phyloP scores from a whole-genome alignment of 2,113 vertebrate genomes.

The Petrocephalus microphthalmus region DNA sequence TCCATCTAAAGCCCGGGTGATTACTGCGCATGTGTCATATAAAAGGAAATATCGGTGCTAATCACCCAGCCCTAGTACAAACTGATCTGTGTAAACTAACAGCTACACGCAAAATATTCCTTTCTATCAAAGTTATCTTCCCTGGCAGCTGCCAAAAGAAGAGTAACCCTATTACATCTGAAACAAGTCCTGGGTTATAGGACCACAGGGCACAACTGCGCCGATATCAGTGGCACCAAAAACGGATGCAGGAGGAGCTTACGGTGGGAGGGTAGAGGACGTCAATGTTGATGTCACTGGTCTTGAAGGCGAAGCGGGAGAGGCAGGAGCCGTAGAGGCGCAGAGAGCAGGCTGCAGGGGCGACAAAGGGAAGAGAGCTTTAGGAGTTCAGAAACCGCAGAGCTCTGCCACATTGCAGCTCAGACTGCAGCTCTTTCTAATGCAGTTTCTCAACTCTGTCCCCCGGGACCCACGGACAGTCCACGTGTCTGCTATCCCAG shows the following conservation, averaged over 20 bases:
- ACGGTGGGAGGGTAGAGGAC: constrained; percentile 83
- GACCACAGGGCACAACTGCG: background rate
- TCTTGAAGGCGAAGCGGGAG: constrained; percentile 91
- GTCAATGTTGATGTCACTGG: constrained; percentile 91
- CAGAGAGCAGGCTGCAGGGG: constrained; percentile 77
- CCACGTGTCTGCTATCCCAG: too few species aligned
- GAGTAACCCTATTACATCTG: background rate
- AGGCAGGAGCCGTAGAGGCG: constrained; percentile 91
- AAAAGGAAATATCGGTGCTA: too few species aligned
- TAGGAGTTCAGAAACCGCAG: background rate
- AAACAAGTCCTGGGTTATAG: background rate
- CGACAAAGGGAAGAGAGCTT: constrained; percentile 18
- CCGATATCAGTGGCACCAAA: background rate
- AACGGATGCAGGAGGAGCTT: constrained; percentile 40
- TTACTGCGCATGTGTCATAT: too few species aligned
- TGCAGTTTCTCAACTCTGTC: background rate
- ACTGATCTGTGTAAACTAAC: background rate
- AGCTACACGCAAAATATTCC: background rate
- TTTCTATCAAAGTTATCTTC: background rate
- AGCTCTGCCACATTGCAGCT: background rate
- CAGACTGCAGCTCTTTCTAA: background rate
- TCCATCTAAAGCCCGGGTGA: too few species aligned
- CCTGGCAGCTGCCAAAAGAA: background rate
- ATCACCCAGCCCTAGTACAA: too few species aligned
- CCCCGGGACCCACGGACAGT: background rate